phyloP scores from a whole-genome alignment of 2,797 vertebrate genomes.

The Agapornis canus region DNA sequence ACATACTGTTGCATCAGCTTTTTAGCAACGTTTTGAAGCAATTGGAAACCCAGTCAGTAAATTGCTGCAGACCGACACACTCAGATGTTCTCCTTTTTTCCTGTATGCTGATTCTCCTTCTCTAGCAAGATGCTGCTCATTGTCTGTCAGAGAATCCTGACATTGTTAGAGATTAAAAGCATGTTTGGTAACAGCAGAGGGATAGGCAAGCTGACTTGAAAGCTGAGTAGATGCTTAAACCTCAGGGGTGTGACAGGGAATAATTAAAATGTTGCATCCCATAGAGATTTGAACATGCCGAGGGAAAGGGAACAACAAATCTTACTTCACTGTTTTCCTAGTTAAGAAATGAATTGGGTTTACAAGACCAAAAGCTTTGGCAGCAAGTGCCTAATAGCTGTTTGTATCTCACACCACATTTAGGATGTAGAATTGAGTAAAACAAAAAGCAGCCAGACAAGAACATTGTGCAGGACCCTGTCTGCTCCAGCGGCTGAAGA shows the following conservation, averaged over 20 bases:
- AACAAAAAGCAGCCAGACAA: background rate
- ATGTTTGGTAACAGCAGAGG: constrained; percentile 7
- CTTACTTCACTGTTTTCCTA: background rate
- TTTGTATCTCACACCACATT: background rate
- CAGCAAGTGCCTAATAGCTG: background rate
- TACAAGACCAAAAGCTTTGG: background rate
- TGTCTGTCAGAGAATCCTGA: constrained; percentile 17
- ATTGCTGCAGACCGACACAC: background rate
- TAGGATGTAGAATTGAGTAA: background rate
- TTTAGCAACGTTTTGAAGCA: background rate
- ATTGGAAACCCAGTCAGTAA: constrained; percentile 1
- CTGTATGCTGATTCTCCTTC: background rate
- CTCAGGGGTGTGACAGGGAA: constrained; percentile 8
- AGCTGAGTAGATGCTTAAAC: constrained; percentile 31
- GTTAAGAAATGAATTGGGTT: background rate
- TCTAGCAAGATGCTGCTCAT: background rate
- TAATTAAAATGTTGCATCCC: constrained; percentile 49
- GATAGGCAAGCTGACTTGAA: constrained; percentile 8
- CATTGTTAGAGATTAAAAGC: constrained; percentile 30
- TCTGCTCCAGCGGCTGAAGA: background rate
- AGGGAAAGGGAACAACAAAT: background rate
- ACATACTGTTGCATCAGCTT: constrained; percentile 15
- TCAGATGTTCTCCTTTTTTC: background rate
- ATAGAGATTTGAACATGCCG: background rate
- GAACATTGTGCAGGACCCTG: background rate